Evolutionary conservation across 2,797 vertebrate species (phyloP).

Genomic region (Chaunax sp.): DNA sequence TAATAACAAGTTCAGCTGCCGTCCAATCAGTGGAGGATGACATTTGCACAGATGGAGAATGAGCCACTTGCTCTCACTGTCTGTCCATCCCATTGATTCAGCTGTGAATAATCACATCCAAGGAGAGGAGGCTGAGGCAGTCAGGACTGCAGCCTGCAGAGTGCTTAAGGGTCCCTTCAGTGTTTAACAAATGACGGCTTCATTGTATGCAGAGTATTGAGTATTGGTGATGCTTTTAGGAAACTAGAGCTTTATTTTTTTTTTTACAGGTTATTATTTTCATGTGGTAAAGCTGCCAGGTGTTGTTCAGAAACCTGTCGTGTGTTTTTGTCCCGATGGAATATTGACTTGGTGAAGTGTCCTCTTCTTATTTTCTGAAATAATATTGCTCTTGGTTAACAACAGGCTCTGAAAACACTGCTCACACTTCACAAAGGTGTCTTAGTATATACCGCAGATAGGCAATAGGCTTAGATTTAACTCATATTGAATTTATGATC

Average conservation of each 20-base stretch:
- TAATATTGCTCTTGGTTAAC: background rate
- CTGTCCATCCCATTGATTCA: slow-evolving; percentile 59
- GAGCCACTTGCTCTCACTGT: slow-evolving; percentile 47
- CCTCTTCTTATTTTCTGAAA: slow-evolving; percentile 5
- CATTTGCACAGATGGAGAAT: slow-evolving; percentile 60
- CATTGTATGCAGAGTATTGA: slow-evolving; percentile 14
- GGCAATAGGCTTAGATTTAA: slow-evolving; percentile 6
- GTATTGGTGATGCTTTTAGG: slow-evolving; percentile 8
- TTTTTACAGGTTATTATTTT: slow-evolving; percentile 19
- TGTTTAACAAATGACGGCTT: slow-evolving; percentile 44
- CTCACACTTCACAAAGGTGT: background rate
- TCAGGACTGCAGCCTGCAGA: slow-evolving; percentile 12
- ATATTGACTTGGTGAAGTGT: slow-evolving; percentile 4
- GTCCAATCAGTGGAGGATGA: slow-evolving; percentile 42
- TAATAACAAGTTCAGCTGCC: slow-evolving; percentile 63
- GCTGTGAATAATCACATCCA: slow-evolving; percentile 37
- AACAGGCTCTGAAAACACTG: background rate
- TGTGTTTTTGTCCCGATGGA: background rate
- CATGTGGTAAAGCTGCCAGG: background rate
- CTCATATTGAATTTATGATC: slow-evolving; percentile 13
- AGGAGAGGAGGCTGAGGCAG: slow-evolving; percentile 14
- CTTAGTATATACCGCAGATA: background rate
- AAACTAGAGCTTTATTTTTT: background rate
- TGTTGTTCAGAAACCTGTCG: background rate
- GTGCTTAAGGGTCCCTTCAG: slow-evolving; percentile 19